Base-by-base conservation (phyloP, 2,113 vertebrate species). In the Ia io region DNA sequence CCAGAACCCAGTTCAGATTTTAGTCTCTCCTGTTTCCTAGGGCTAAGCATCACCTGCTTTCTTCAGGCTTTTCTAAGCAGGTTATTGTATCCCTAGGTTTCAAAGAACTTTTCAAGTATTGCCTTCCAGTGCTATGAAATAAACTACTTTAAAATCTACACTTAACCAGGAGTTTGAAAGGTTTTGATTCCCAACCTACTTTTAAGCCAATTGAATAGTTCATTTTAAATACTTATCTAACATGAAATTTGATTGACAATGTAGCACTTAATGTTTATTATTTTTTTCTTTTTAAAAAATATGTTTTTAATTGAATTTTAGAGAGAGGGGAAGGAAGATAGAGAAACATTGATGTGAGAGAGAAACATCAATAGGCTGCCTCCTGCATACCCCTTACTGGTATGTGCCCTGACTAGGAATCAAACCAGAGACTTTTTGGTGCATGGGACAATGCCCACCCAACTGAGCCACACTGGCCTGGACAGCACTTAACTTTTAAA, bases 131-230 rank as follows among this genome's bases (percentile, higher is more conserved):
- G 25, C 44, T 44, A 25, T 42, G 83, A 91, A 84, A 63, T 70
- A 71, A 63, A 32, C 42, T 87, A 65, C 65, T 95, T 96, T 91
- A 80, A 22, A 93, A 65, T 84, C n/a, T 90, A 89, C 49, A 44
- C 32, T 56, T 88, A 93, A 59, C 59, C 12, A 67, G 23, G 23
- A 59, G 30, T 90, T 77, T 93, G 53, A 80, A 93, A 89, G 25
- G 17, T 84, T 90, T 84, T 86, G 35, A 82, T 67, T 78, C 25
- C 18, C 32, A 93, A 32, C 13, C 61, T 82, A 51, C 17, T 77
- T 89, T 78, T 59, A 65, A 73, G 77, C 61, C 42, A 63, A 18
- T 13, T 80, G 37, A 84, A 30, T 65, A 70, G 61, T 88, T 91
- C 53, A 79, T 84, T 91, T 88, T 80, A 85, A 71, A 74, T 78